A percentile compares a stretch with the other conserved stretches of the same genome.
Conservation (phyloP, 2,888 invertebrate genomes). For the Bimastos eiseni region DNA sequence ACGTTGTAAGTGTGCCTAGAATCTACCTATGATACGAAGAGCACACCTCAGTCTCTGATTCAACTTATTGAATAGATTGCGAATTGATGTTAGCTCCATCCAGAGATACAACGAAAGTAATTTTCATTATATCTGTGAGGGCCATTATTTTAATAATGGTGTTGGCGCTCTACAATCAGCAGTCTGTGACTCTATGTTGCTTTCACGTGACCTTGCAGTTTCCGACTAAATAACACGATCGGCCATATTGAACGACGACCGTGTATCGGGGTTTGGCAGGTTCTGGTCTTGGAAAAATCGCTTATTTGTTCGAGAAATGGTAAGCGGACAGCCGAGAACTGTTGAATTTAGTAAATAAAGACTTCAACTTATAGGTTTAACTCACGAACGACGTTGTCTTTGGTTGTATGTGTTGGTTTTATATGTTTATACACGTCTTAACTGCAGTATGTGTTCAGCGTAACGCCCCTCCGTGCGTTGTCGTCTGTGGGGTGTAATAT, state of each 20-base stretch:
- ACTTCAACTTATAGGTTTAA: background rate
- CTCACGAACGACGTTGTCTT: background rate
- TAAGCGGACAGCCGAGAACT: background rate
- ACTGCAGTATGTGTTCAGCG: background rate
- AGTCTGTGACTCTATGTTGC: background rate
- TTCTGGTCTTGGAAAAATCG: background rate
- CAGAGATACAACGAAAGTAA: too few relatives aligned
- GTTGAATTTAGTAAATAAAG: background rate
- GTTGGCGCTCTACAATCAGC: background rate
- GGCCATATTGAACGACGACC: background rate
- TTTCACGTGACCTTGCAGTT: slow-evolving; percentile 13
- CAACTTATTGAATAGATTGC: too few relatives aligned
- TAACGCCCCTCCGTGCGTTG: background rate
- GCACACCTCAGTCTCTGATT: too few relatives aligned
- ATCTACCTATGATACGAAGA: too few relatives aligned
- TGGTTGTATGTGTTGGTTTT: background rate
- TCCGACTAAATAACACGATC: background rate
- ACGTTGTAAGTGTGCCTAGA: too few relatives aligned
- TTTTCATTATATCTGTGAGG: too few relatives aligned
- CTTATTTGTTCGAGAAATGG: background rate
- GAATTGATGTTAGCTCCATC: too few relatives aligned
- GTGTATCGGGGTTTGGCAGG: background rate
- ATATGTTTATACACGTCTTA: background rate
- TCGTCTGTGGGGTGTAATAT: background rate
- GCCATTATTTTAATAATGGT: too few relatives aligned